Evolutionary conservation across 2,888 invertebrate species (phyloP).

Genomic region (Apotomis turbidana): DNA sequence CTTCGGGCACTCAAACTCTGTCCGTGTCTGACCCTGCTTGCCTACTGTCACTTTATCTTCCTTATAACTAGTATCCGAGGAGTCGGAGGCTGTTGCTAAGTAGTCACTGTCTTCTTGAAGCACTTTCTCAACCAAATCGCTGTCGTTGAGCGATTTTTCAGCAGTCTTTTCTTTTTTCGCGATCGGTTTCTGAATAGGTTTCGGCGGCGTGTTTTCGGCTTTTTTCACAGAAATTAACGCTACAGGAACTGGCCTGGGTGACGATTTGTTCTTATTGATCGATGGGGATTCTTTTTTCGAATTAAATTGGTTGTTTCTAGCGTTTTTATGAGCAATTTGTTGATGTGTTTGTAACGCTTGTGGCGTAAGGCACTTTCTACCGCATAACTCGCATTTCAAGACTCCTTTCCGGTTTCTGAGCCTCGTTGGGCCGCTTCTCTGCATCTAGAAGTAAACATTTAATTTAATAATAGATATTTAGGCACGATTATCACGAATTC

Average conservation of each 20-base stretch:
- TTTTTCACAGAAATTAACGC: conserved; percentile 10
- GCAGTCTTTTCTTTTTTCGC: neutral
- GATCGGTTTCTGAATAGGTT: neutral
- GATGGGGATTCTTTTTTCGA: conserved; percentile 41
- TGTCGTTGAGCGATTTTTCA: neutral
- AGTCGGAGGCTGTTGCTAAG: conserved; percentile 32
- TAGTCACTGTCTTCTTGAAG: conserved; percentile 28
- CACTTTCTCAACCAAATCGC: conserved; percentile 2
- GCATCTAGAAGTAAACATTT: conserved; percentile 55
- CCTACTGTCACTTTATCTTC: conserved; percentile 3
- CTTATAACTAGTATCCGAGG: conserved; percentile 5
- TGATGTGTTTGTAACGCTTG: conserved; percentile 59
- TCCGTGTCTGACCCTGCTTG: conserved; percentile 43
- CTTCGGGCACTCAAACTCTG: conserved; percentile 65
- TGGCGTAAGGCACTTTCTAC: conserved; percentile 54
- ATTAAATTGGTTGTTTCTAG: conserved; percentile 42
- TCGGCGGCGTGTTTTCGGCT: neutral
- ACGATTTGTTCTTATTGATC: conserved; percentile 42
- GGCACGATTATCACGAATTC: neutral
- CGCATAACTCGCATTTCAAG: conserved; percentile 62
- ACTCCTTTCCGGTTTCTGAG: conserved; percentile 52
- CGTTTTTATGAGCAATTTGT: conserved; percentile 50
- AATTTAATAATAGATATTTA: conserved; percentile 3
- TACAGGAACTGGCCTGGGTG: conserved; percentile 9
- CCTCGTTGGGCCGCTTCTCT: conserved; percentile 58